Conservation (phyloP, 2,888 invertebrate genomes). For the Diarsia mendica region DNA sequence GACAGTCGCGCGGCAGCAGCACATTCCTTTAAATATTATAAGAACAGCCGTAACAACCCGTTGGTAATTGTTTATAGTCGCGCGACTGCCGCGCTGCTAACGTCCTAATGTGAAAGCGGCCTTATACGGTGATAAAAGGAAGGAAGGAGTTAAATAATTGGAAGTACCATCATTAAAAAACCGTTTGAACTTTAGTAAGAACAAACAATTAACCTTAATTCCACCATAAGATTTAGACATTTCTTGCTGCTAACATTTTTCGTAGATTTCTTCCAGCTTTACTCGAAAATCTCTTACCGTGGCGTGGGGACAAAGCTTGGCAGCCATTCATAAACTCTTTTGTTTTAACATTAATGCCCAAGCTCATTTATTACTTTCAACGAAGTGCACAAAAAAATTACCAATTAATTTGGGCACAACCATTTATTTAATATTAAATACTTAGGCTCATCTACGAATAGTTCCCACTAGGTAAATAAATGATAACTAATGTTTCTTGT, state of each 20-base stretch:
- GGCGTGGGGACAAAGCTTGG: neutral
- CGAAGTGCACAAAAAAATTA: neutral
- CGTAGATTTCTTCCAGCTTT: neutral
- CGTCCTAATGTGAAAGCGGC: too few species aligned
- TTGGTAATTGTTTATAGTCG: too few species aligned
- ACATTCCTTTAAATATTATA: too few species aligned
- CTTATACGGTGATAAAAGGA: neutral
- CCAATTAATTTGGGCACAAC: neutral
- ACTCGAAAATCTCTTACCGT: neutral
- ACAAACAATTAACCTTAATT: neutral
- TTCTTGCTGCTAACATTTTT: neutral
- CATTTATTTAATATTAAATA: neutral
- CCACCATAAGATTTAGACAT: neutral
- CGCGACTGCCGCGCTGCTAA: too few species aligned
- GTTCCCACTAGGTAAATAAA: neutral
- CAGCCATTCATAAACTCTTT: neutral
- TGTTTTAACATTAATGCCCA: neutral
- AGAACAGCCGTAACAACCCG: too few species aligned
- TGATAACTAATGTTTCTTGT: neutral
- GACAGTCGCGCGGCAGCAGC: too few species aligned
- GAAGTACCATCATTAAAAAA: neutral
- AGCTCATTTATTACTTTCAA: neutral
- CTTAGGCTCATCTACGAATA: neutral
- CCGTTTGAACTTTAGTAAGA: neutral
- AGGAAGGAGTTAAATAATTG: neutral